Evolutionary conservation across 2,113 vertebrate species (phyloP).

Genomic region (Ceyx margarethae): DNA sequence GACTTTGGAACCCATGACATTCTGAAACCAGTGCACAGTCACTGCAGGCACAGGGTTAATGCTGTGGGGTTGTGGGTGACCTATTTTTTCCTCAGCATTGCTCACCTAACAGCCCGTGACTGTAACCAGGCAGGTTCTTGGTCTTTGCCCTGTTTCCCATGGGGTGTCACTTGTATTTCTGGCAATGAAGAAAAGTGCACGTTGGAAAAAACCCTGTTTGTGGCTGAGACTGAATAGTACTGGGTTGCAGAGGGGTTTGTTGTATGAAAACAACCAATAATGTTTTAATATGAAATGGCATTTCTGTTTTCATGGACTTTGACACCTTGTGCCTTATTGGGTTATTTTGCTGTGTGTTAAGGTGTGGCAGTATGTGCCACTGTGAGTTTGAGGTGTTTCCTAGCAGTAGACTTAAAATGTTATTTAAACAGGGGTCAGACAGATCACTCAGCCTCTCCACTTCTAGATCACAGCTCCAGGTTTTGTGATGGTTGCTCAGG

Average conservation of each 20-base stretch:
- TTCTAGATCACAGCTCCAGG: not conserved
- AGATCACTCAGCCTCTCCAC: not conserved
- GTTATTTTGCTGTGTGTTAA: not conserved
- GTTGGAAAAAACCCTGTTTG: not conserved
- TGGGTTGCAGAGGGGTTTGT: not conserved
- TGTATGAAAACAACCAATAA: not conserved
- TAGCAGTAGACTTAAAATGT: not conserved
- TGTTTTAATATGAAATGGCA: not conserved
- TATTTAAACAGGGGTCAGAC: not conserved
- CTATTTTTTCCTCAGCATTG: not conserved
- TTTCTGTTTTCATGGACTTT: not conserved
- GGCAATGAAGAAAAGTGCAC: not conserved
- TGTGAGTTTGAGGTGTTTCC: not conserved
- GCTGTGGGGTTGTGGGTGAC: not conserved
- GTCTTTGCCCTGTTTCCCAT: not conserved
- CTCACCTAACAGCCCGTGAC: not conserved
- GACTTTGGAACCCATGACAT: not conserved
- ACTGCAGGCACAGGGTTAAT: not conserved
- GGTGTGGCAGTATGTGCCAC: not conserved
- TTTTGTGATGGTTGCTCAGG: not conserved
- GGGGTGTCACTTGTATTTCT: not conserved
- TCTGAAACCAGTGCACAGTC: not conserved
- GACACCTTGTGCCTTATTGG: not conserved
- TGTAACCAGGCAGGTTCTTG: not conserved
- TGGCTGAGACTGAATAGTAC: not conserved